These are phyloP conservation scores for Iphiclides podalirius DNA, from an alignment of 2,888 invertebrate genomes.

Conservation along the genomic window DNA sequence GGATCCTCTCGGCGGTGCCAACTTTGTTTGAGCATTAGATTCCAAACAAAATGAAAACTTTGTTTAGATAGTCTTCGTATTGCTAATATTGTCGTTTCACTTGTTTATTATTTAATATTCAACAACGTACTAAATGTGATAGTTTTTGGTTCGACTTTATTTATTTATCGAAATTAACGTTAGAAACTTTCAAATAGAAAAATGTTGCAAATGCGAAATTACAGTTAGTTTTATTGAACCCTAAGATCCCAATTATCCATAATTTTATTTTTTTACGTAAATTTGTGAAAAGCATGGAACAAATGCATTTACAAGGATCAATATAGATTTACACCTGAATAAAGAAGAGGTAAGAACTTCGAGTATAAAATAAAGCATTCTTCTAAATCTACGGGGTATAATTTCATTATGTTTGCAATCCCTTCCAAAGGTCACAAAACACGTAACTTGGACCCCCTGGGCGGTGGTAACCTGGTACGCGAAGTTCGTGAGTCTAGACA, in stretches of 20 bases:
- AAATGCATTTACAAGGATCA: too few relatives aligned
- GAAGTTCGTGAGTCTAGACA: constrained; percentile 58
- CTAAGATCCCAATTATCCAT: too few relatives aligned
- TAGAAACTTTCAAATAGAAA: constrained; percentile 30
- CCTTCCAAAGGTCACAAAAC: constrained; percentile 62
- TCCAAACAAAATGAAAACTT: constrained; percentile 61
- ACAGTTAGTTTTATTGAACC: constrained; percentile 9
- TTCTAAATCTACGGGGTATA: not conserved
- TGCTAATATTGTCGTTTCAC: constrained; percentile 24
- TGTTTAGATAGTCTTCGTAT: constrained; percentile 40
- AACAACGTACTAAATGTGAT: constrained; percentile 46
- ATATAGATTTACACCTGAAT: too few relatives aligned
- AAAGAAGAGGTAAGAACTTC: constrained; percentile 11
- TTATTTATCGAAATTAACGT: constrained; percentile 27
- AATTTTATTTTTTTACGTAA: too few relatives aligned
- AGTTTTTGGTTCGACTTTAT: constrained; percentile 23
- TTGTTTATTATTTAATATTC: not conserved
- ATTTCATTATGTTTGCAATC: not conserved
- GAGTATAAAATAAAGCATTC: not conserved
- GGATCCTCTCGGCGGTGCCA: constrained; percentile 74
- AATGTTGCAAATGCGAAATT: constrained; percentile 25
- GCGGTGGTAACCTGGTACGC: constrained; percentile 64
- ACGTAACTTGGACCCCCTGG: constrained; percentile 55
- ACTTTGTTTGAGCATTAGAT: constrained; percentile 64
- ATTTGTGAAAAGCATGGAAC: too few relatives aligned